Base-by-base conservation (phyloP, 2,113 vertebrate species). In the Syngnathoides biaculeatus region DNA sequence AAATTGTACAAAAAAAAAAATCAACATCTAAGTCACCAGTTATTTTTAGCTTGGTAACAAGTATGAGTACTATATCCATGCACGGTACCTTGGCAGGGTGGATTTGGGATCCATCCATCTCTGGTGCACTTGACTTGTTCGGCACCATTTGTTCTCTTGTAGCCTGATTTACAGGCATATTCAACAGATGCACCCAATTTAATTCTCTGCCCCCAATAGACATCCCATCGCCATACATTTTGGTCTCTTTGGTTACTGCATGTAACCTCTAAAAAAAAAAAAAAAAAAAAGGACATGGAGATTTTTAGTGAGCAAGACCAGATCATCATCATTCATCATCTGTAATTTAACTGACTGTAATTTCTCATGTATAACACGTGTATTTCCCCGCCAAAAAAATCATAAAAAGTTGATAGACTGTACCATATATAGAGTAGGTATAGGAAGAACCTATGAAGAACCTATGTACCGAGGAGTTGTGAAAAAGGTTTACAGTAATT, bases 141-240 rank as follows among this genome's bases (percentile, higher is more conserved):
- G 13, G 0, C 0, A 0, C 0, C 35, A 48, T 0, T 6, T 53
- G 47, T 15, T 0, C 0, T 27, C 35, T 1, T 26, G 62, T 64
- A 89, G 19, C 22, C 65, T 2, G 8, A 0, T 0, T 0, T 0
- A 75, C 90, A 91, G 0, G 0, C 0, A 50, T 85, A 90, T 0
- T 0, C 0, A 7, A 1, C 27, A 20, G 0, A 42, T 0, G 30
- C 4, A 6, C 0, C 43, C n/a, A 78, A 0, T 39, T 0, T 61
- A 0, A 4, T 0, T n/a, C 0, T 0, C 0, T 4, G 0, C 0
- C 0, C 0, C 14, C 8, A 2, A 0, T 0, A 0, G 0, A 0
- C 0, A 0, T 0, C 0, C 78, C 35, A 52, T 0, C 0, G 0
- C 0, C 0, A 0, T 20, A 87, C 20, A 66, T 0, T 0, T 5